Base-by-base conservation (phyloP, 2,113 vertebrate genomes). In the Patagioenas fasciata region DNA sequence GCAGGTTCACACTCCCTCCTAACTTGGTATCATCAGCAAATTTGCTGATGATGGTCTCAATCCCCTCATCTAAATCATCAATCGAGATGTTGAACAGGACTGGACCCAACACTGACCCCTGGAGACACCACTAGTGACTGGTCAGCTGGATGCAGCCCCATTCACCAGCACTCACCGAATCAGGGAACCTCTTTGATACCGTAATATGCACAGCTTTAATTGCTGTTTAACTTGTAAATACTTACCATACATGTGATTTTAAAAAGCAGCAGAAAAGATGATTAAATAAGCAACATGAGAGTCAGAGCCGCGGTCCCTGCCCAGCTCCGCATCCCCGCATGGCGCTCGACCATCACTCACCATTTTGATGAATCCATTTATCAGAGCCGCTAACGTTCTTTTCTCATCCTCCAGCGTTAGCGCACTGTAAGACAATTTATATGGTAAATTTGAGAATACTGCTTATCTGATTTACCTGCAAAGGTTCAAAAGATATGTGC, bases 371-470 rank as follows among this genome's bases (percentile, higher is more conserved):
- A 99, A 99, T 85, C 99, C 99, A 86, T 98, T 99, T 95, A 99
- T 99, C 91, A 99, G 97, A 92, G 98, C 95, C 77, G 99, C 97
- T 91, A 99, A 95, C 81, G 93, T 99, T 91, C 99, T 97, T 87
- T 99, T 99, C 97, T 99, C 99, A 79, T 99, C 99, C 80, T 99
- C 99, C 2, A 99, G 98, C 6, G 99, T 99, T 60, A 99, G 98
- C 44, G 99, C 99, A 56, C 99, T 99, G 70, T 9, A 94, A 92
- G 91, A 96, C 92, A 91, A 71, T 29, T 13, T 44, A 80, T 25
- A 66, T n/a, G 44, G 91, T 81, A 93, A 71, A 85, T 81, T 86
- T 66, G 54, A 69, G 40, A 67, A 51, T 58, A 62, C 15, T 25
- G 6, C 32, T 74, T 36, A 83, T 25, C 31, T 34, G 42, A 20